Base-by-base conservation (phyloP, 2,888 invertebrate genomes). In the Hecatera dysodea region DNA sequence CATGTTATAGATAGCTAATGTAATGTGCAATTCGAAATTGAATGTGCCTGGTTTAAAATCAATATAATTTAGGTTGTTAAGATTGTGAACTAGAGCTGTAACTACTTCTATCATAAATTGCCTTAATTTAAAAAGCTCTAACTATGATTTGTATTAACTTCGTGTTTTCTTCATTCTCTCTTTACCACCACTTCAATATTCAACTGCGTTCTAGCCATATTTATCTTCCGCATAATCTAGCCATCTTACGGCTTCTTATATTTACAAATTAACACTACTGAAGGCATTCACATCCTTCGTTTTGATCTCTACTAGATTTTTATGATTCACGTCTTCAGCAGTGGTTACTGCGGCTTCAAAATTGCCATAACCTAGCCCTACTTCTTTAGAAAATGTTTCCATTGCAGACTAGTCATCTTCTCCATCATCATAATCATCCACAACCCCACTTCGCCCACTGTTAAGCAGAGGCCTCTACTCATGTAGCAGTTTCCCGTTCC, bases 1-100 rank as follows among this genome's bases (percentile, higher is more conserved):
- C 85, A 82, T 73, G 64, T 22, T 60, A 65, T 59, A 55, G 57
- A 62, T 64, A 60, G 53, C 56, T 75, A 59, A 59, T 64, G 48
- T 70, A 63, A 72, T 66, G 63, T 74, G 56, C 60, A 65, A 55
- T 82, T 39, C 29, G 17, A 24, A 65, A 66, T 74, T 61, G 17
- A 65, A 68, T 57, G 59, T 48, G 22, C 12, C 48, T 64, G 56
- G 27, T 67, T 60, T 65, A n/a, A 65, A 29, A 62, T 70, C 71
- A 60, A 57, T 64, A 64, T n/a, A n/a, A n/a, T 67, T 64, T 29
- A 55, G n/a, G 11, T 36, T 8, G 33, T 71, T 77, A 15, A 53
- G 64, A 77, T 65, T 55, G 42, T 12, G 17, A 55, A 15, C 11
- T 15, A 48, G 53, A 55, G 22, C 15, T 11, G 6, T 53, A 7